These are phyloP conservation scores for Stenodema calcarata DNA, from an alignment of 2,888 invertebrate species.

Conservation along the genomic window DNA sequence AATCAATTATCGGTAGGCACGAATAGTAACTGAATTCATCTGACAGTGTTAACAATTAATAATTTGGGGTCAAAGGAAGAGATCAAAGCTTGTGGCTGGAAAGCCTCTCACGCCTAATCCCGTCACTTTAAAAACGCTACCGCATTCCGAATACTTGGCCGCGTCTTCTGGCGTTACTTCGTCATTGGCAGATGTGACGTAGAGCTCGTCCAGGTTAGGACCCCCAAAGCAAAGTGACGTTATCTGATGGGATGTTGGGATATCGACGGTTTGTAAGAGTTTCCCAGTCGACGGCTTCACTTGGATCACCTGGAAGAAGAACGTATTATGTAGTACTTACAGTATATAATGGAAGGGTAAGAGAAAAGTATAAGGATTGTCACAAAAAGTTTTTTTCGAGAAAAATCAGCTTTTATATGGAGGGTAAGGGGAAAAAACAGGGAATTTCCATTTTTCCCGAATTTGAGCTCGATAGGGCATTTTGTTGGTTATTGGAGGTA, in stretches of 20 bases:
- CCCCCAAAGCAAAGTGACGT: constrained; percentile 70
- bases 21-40: too few species aligned
- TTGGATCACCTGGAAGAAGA: constrained; percentile 61
- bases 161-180: background rate
- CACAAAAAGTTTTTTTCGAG: too few species aligned
- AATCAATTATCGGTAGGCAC: too few species aligned
- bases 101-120: constrained; percentile 42
- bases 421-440: too few species aligned
- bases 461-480: too few species aligned
- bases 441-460: too few species aligned
- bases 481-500: too few species aligned
- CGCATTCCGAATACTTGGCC: constrained; percentile 32
- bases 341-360: too few species aligned
- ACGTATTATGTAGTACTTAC: too few species aligned
- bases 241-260: constrained; percentile 70
- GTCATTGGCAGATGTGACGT: constrained; percentile 68
- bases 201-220: constrained; percentile 69
- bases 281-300: constrained; percentile 67
- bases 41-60: too few species aligned
- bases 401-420: too few species aligned
- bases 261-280: constrained; percentile 67
- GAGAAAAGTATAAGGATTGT: too few species aligned
- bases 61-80: background rate
- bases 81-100: constrained; percentile 48
- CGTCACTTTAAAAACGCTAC: constrained; percentile 42